Evolutionary conservation across 2,888 invertebrate genomes (phyloP), one percentile per base, ranked within the genome.

Genomic region (Oligia fasciuncula): DNA sequence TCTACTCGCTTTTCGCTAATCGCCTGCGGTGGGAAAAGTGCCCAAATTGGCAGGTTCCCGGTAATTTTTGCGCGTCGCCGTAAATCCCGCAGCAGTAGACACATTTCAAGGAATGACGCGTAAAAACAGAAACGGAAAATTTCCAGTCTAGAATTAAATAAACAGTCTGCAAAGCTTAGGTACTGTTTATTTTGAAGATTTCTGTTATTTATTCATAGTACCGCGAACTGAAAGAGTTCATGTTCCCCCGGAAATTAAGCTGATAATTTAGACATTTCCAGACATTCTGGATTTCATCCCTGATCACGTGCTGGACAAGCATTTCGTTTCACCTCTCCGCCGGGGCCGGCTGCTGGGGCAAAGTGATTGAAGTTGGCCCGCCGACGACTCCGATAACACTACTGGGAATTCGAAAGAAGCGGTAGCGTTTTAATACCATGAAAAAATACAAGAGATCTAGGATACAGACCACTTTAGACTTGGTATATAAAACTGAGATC

Each of bases 331-430:
- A 89, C 69, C 79, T 81, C 80, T 77, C 77, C 69, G 46, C 54
- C 77, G 87, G 79, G 82, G 82, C 77, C 78, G 85, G 79, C 70
- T 77, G 84, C 74, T 74, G 73, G 70, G 73, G 90, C 87, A 93
- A 94, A 94, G 94, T 94, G 94, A 94, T 94, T 94, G 94, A 91
- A 92, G 91, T 91, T 88, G 83, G 85, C 73, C 83, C 81, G 81
- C 84, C 83, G 87, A 87, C 76, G 83, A 78, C 81, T 79, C 79
- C 82, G 77, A 88, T 89, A 89, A 84, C 84, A 81, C 81, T 60
- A 57, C 43, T 57, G 76, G 75, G 76, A 73, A 63, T 79, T 83
- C 74, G 69, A 68, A 40, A 65, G n/a, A 76, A 87, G 84, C 76
- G 69, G 65, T 23, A 84, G 89, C 89, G 87, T 75, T 80, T 72